Evolutionary conservation across 64 coral and sea anemone species (phyloP).

Genomic region (Orbicella faveolata): DNA sequence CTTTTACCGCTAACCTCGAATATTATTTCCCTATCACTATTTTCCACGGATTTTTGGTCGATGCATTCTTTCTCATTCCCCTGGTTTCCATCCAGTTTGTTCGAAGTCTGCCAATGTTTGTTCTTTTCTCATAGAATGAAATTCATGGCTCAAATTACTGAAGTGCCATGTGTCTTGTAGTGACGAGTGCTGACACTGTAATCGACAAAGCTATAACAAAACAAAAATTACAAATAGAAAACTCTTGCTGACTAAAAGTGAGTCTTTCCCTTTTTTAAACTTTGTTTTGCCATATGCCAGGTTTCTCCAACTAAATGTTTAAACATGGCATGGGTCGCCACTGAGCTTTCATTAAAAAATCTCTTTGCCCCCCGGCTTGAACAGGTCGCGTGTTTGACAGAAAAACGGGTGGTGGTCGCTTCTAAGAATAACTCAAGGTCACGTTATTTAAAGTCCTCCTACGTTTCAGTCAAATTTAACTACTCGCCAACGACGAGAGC

Average conservation of each 20-base stretch:
- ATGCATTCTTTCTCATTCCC: not conserved
- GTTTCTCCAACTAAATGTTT: not conserved
- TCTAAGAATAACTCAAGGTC: slow-evolving; percentile 51
- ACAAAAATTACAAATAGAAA: not conserved
- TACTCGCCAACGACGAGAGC: not conserved
- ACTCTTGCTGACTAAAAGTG: not conserved
- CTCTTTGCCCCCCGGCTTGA: slow-evolving; percentile 19
- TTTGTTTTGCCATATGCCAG: not conserved
- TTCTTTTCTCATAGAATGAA: slow-evolving; percentile 7
- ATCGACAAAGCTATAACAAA: not conserved
- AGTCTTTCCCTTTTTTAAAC: not conserved
- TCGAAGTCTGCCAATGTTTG: not conserved
- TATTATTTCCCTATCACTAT: too few relatives aligned
- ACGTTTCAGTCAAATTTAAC: not conserved
- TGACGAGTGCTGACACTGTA: not conserved
- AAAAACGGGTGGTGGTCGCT: slow-evolving; percentile 43
- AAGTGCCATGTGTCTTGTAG: slow-evolving; percentile 13
- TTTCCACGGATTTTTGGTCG: not conserved
- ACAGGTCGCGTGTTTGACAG: slow-evolving; percentile 59
- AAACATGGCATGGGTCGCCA: not conserved
- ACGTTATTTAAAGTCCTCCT: slow-evolving; percentile 14
- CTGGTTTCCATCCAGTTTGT: not conserved
- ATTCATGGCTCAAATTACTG: not conserved
- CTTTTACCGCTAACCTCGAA: not conserved
- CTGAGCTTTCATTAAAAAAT: not conserved